Evolutionary conservation across 2,888 invertebrate genomes (phyloP).

Genomic region (Criorhina ranunculi): DNA sequence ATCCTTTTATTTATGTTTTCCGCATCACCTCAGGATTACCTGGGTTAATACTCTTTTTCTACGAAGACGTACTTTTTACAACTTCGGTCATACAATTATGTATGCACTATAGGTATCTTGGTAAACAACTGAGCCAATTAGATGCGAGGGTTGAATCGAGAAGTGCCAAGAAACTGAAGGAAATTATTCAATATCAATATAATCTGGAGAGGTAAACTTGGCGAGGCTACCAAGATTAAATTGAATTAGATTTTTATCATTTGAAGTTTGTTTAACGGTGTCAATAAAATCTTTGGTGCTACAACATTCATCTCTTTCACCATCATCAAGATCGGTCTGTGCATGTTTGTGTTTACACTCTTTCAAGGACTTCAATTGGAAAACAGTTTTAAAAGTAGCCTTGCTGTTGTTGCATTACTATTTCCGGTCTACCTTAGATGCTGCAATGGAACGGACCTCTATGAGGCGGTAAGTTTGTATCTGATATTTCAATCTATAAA

Average conservation of each 20-base stretch:
- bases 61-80: conserved; percentile 40
- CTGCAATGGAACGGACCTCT: not conserved
- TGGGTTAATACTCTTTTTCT: not conserved
- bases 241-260: too few relatives aligned
- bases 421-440: conserved; percentile 17
- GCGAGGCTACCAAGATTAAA: not conserved
- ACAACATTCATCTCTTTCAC: conserved; percentile 32
- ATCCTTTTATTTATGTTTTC: conserved; percentile 12
- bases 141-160: conserved; percentile 3
- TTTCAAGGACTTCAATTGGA: not conserved
- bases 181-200: conserved; percentile 34
- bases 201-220: conserved; percentile 33
- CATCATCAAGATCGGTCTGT: conserved; percentile 11
- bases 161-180: not conserved
- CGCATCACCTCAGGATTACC: not conserved
- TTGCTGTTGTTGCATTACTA: not conserved
- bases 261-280: conserved; percentile 13
- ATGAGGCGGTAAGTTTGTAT: conserved; percentile 5
- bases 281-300: conserved; percentile 20
- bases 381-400: not conserved
- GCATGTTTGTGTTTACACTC: conserved; percentile 8
- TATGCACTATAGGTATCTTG: conserved; percentile 48
- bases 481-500: too few relatives aligned
- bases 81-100: conserved; percentile 28
- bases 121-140: conserved; percentile 5